Conservation (phyloP, 2,113 vertebrate genomes). For the Labrus mixtus region DNA sequence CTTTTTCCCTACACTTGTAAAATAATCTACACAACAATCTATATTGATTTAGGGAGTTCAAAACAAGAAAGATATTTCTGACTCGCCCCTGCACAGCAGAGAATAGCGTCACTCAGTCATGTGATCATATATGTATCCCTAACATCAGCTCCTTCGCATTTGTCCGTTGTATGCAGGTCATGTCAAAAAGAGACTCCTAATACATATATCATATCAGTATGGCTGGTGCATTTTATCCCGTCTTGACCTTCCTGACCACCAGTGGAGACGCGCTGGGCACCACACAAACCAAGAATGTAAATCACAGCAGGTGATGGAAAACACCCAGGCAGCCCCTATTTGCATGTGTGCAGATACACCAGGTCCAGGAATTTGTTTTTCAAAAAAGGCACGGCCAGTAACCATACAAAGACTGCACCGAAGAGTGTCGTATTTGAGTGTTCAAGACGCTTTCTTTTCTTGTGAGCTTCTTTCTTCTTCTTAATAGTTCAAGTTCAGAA, state of each 20-base stretch:
- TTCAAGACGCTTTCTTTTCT: not conserved
- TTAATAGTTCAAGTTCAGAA: too few species aligned
- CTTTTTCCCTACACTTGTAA: not conserved
- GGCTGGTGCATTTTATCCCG: conserved; percentile 9
- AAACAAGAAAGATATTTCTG: not conserved
- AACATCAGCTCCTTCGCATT: not conserved
- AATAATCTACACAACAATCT: not conserved
- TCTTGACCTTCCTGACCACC: conserved; percentile 51
- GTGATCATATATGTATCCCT: not conserved
- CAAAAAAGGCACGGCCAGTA: conserved; percentile 74
- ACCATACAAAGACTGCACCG: not conserved
- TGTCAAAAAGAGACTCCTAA: not conserved
- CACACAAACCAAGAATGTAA: conserved; percentile 78
- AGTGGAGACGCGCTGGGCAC: conserved; percentile 12
- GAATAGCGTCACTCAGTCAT: not conserved
- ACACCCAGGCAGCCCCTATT: conserved; percentile 74
- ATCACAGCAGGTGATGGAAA: conserved; percentile 82
- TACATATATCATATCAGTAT: not conserved
- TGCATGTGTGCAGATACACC: conserved; percentile 77
- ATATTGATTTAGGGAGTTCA: not conserved
- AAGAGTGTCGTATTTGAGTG: not conserved
- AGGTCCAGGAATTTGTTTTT: conserved; percentile 81
- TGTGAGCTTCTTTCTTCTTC: not conserved
- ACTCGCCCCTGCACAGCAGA: conserved; percentile 18
- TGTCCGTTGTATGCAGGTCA: not conserved